These are phyloP conservation scores for Ammodytes marinus DNA, from an alignment of 2,113 vertebrate genomes.

Conservation along the genomic window DNA sequence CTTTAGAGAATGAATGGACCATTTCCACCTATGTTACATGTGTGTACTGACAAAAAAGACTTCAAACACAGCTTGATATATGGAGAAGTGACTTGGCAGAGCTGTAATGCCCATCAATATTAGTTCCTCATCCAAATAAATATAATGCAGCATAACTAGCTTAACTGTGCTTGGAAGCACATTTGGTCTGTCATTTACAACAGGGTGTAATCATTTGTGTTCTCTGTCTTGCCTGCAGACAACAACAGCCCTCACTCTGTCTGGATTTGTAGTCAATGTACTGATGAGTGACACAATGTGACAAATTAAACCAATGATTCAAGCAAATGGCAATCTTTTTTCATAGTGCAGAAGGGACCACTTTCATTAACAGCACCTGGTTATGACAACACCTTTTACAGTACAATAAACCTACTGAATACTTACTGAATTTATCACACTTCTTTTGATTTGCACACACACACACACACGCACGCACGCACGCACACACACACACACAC, in stretches of 20 bases:
- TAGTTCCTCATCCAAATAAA: slow-evolving; percentile 21
- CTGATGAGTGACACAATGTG: slow-evolving; percentile 8
- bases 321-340: no score
- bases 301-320: slow-evolving; percentile 9
- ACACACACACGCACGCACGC: no score
- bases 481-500: not conserved
- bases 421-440: not conserved
- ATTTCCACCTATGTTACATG: not conserved
- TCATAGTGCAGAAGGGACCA: not conserved
- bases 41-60: no score
- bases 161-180: not conserved
- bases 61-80: slow-evolving; percentile 21
- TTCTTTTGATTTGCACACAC: no score
- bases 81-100: slow-evolving; percentile 33
- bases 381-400: slow-evolving; percentile 5
- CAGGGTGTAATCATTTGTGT: not conserved
- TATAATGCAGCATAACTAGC: slow-evolving; percentile 1
- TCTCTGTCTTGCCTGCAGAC: slow-evolving; percentile 7
- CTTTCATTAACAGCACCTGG: not conserved
- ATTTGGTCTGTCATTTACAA: not conserved
- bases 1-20: not conserved
- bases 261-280: not conserved
- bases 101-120: slow-evolving; percentile 5
- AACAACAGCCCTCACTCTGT: not conserved
- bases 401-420: not conserved